Evolutionary conservation across 2,113 vertebrate species (phyloP).

Genomic region (Sarotherodon lohbergeri): DNA sequence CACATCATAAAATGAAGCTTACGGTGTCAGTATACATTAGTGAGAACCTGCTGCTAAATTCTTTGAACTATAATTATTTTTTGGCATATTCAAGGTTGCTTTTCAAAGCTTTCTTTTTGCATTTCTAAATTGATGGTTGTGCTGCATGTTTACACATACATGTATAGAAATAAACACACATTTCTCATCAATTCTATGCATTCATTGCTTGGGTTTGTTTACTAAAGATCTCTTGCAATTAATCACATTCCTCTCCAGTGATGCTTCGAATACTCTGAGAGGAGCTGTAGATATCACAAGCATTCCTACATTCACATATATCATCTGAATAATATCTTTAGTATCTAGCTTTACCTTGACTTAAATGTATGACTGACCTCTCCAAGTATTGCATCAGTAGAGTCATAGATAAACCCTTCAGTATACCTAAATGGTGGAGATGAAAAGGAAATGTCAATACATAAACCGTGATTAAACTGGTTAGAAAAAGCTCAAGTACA

Average conservation of each 20-base stretch:
- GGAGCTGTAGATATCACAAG: neutral
- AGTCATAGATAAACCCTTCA: neutral
- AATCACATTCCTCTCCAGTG: neutral
- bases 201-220: neutral
- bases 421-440: neutral
- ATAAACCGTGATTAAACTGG: neutral
- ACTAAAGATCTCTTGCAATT: neutral
- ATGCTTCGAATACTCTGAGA: neutral
- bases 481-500: neutral
- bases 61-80: neutral
- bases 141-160: neutral
- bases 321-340: neutral
- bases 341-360: neutral
- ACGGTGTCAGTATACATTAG: neutral
- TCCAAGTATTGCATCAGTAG: neutral
- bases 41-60: neutral
- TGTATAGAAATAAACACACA: neutral
- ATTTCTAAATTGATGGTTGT: neutral
- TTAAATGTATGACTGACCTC: neutral
- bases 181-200: neutral
- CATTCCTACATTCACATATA: neutral
- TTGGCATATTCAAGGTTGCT: neutral
- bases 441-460: neutral
- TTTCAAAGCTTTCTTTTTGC: neutral
- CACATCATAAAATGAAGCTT: neutral